Conservation (phyloP, 2,113 vertebrate species). For the Chrysochloris asiatica region DNA sequence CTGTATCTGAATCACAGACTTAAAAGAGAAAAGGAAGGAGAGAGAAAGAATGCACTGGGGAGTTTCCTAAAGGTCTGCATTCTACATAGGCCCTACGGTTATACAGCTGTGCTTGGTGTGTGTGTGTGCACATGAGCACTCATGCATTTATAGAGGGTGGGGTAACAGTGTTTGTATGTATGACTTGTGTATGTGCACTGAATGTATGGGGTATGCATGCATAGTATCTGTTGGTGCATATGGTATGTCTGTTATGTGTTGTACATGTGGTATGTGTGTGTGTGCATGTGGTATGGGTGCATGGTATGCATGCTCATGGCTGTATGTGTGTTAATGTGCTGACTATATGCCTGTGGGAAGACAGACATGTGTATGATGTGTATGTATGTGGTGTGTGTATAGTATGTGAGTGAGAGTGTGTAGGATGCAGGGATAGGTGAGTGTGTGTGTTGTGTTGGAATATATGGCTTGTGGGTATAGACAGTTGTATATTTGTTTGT, state of each 20-base stretch:
- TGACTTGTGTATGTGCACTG: background rate
- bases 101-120: background rate
- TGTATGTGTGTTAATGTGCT: background rate
- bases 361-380: background rate
- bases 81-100: background rate
- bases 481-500: background rate
- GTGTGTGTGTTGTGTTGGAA: too few species aligned
- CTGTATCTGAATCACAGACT: constrained; percentile 44
- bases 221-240: background rate
- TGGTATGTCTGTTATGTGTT: background rate
- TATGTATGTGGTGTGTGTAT: background rate
- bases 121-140: background rate
- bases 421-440: background rate
- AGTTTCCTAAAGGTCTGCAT: background rate
- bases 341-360: background rate
- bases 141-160: background rate
- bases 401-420: background rate
- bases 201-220: background rate
- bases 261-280: background rate
- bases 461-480: background rate
- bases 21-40: background rate
- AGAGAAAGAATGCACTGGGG: background rate
- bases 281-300: background rate
- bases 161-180: background rate
- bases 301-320: rapidly evolving